phyloP scores from a whole-genome alignment of 2,888 invertebrate genomes.

The Baccha elongata region DNA sequence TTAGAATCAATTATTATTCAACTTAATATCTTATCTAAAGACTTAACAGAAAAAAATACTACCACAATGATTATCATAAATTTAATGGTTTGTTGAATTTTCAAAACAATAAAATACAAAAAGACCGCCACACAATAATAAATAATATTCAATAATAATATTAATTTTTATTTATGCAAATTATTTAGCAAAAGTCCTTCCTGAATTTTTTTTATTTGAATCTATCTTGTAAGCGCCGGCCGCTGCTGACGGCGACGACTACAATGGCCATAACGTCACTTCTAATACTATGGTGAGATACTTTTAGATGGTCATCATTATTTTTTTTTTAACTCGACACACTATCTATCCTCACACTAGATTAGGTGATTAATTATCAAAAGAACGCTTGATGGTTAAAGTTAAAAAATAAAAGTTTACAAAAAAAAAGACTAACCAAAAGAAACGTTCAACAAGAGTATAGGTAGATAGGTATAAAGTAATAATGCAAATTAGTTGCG shows the following conservation, averaged over 20 bases:
- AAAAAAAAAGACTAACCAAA: background rate
- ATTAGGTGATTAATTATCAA: constrained; percentile 68
- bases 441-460: background rate
- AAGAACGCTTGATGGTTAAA: constrained; percentile 14
- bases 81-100: constrained; percentile 68
- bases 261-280: too few relatives aligned
- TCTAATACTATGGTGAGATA: constrained; percentile 33
- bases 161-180: constrained; percentile 54
- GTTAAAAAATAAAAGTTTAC: constrained; percentile 12
- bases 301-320: constrained; percentile 56
- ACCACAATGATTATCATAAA: constrained; percentile 52
- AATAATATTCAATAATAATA: constrained; percentile 5
- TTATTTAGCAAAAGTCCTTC: constrained; percentile 64
- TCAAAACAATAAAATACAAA: constrained; percentile 27
- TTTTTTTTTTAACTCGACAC: constrained; percentile 60
- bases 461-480: constrained; percentile 8
- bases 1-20: constrained; percentile 46
- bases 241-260: too few relatives aligned
- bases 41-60: background rate
- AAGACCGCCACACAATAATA: constrained; percentile 20
- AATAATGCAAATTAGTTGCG: constrained; percentile 54
- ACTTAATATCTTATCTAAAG: constrained; percentile 42
- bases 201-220: constrained; percentile 25
- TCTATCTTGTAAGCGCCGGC: background rate
- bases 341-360: constrained; percentile 40